phyloP scores from a whole-genome alignment of 1,140 invertebrate genomes.

The Zaprionus lachaisei region DNA sequence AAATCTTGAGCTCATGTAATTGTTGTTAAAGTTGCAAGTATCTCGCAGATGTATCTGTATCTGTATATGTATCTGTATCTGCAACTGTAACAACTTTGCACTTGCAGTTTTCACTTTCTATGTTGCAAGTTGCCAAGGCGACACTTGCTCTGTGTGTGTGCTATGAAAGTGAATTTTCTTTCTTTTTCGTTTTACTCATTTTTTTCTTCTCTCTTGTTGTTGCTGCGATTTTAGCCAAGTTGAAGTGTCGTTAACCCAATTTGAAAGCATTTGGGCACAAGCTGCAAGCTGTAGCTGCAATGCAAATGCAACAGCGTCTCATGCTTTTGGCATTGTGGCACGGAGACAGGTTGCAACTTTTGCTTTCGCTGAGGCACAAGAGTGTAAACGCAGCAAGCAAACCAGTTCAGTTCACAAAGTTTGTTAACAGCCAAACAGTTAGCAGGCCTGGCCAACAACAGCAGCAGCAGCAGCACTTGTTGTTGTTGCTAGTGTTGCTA shows the following conservation, averaged over 20 bases:
- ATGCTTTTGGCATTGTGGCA: slow-evolving; percentile 45
- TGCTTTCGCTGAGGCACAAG: slow-evolving; percentile 68
- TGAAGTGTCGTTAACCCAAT: slow-evolving; percentile 82
- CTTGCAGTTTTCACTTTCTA: slow-evolving; percentile 74
- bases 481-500: neutral
- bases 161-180: slow-evolving; percentile 69
- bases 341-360: slow-evolving; percentile 70
- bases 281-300: slow-evolving; percentile 39
- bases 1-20: slow-evolving; percentile 62
- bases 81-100: slow-evolving; percentile 56
- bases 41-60: slow-evolving; percentile 19
- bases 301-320: slow-evolving; percentile 49
- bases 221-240: slow-evolving; percentile 36
- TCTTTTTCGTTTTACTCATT: slow-evolving; percentile 31
- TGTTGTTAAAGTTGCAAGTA: slow-evolving; percentile 45
- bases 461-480: neutral
- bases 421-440: slow-evolving; percentile 53
- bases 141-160: slow-evolving; percentile 52
- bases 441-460: slow-evolving; percentile 20
- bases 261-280: slow-evolving; percentile 76
- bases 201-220: slow-evolving; percentile 2
- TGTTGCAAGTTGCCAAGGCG: slow-evolving; percentile 51
- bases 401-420: slow-evolving; percentile 68
- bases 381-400: slow-evolving; percentile 32
- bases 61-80: slow-evolving; percentile 31